Base-by-base conservation (phyloP, 2,888 invertebrate genomes). In the Apeira syringaria region DNA sequence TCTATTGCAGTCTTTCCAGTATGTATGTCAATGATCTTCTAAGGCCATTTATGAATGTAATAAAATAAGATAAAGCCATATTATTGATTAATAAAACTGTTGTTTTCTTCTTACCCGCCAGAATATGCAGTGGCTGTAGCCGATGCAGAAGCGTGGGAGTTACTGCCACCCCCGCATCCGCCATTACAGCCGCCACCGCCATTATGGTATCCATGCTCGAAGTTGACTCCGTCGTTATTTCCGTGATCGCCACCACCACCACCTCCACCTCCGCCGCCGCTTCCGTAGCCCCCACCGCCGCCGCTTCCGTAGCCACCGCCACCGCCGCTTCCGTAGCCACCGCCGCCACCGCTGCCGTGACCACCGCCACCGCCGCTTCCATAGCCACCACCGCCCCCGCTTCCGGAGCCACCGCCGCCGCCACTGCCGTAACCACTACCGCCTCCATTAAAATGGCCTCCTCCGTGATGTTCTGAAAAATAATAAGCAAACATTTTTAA, bases 171-270 rank as follows among this genome's bases (percentile, higher is more conserved):
- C 7, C 39, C 13, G 24, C 31, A 32, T n/a, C 49, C 49, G n/a
- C n/a, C n/a, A n/a, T n/a, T n/a, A 5, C 56, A 51, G 33, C 59
- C 61, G 7, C 63, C 63, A 18, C 59, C 53, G 4, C 59, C 51
- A 0, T 50, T 38, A 7, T 35, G 40, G 1, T 54, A 53, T 18
- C 32, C 36, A 5, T 9, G 18, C 1, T 9, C 18, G 29, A 9
- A 9, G 5, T 53, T 34, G 1, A 55, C 50, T 2, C 47, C 28
- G 5, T 50, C n/a, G n/a, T n/a, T n/a, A n/a, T n/a, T 47, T 5
- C 53, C 52, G 17, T 44, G 24, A n/a, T 59, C 58, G 1, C 47
- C 49, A 7, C 52, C 40, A 8, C 44, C 43, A 1, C 58, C 54
- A 1, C 51, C 47, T 6, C 38, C 43, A 0, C 53, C 53, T 22